Conservation (phyloP, 2,797 vertebrate species). For the Sphaeramia orbicularis region DNA sequence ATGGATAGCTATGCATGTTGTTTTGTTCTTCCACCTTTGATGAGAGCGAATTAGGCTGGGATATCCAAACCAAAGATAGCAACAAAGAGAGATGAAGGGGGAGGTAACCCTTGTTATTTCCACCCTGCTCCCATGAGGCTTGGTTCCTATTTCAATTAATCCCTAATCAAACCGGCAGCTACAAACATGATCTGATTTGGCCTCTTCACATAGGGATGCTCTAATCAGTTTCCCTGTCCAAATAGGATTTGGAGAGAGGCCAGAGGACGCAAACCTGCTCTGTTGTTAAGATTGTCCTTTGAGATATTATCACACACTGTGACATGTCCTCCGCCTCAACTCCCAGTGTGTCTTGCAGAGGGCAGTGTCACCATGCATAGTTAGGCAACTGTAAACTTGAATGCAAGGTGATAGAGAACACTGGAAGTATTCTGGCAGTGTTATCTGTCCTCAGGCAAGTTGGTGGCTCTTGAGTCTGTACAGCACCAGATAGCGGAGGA, state of each 20-base stretch:
- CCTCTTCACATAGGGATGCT: constrained; percentile 57
- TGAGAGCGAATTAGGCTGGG: constrained; percentile 42
- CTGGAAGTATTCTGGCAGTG: constrained; percentile 32
- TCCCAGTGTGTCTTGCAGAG: constrained; percentile 31
- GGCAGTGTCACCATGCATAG: constrained; percentile 45
- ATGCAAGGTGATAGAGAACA: constrained; percentile 66
- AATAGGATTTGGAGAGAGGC: constrained; percentile 72
- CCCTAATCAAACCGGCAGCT: constrained; percentile 78
- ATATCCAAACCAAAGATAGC: constrained; percentile 53
- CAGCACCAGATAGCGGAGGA: constrained; percentile 48
- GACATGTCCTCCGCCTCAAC: constrained; percentile 45
- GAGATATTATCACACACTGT: constrained; percentile 60
- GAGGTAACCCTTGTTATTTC: constrained; percentile 63
- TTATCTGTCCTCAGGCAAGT: constrained; percentile 54
- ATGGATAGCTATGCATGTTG: constrained; percentile 51
- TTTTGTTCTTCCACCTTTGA: constrained; percentile 65
- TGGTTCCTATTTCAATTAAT: constrained; percentile 79
- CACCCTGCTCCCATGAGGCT: constrained; percentile 53
- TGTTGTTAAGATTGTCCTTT: constrained; percentile 62
- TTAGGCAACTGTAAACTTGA: constrained; percentile 57
- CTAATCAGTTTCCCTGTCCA: constrained; percentile 73
- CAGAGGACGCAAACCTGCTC: constrained; percentile 61
- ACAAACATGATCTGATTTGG: constrained; percentile 84
- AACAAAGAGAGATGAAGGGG: constrained; percentile 37
- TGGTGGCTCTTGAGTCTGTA: constrained; percentile 48